phyloP scores from a whole-genome alignment of 2,888 invertebrate species.

The Noctua comes region DNA sequence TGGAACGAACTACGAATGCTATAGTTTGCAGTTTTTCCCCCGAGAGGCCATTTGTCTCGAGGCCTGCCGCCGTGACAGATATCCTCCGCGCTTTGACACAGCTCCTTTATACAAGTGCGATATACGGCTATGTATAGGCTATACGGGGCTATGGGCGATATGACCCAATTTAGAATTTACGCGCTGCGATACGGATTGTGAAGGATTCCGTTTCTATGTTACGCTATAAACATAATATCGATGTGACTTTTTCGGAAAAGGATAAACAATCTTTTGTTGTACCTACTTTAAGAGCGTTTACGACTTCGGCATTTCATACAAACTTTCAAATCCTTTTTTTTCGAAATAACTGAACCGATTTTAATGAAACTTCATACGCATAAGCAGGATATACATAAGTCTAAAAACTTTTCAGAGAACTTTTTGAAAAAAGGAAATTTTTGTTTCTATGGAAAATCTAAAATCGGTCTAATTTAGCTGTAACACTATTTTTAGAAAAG shows the following conservation, averaged over 20 bases:
- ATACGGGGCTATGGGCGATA: conserved; percentile 27
- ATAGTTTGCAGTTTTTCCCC: conserved; percentile 53
- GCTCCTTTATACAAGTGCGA: conserved; percentile 32
- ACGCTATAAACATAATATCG: neutral
- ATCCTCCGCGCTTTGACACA: conserved; percentile 47
- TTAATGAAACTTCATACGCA: no score
- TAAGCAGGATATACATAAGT: no score
- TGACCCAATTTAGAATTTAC: conserved; percentile 58
- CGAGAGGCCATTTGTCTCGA: conserved; percentile 60
- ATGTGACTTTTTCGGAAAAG: neutral
- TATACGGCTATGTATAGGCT: conserved; percentile 14
- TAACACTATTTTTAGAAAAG: no score
- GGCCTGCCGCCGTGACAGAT: conserved; percentile 48
- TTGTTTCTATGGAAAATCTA: no score
- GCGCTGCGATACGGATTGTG: conserved; percentile 39
- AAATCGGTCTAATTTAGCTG: no score
- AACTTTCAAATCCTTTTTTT: no score
- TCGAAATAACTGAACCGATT: no score
- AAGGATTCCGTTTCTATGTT: conserved; percentile 28
- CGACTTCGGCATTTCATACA: no score
- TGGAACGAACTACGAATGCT: conserved; percentile 34
- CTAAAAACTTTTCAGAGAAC: no score
- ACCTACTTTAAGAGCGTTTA: neutral
- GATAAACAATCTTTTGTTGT: neutral
- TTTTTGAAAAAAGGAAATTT: no score